Conservation (phyloP, 2,888 invertebrate genomes). For the Temnothorax ravouxi region DNA sequence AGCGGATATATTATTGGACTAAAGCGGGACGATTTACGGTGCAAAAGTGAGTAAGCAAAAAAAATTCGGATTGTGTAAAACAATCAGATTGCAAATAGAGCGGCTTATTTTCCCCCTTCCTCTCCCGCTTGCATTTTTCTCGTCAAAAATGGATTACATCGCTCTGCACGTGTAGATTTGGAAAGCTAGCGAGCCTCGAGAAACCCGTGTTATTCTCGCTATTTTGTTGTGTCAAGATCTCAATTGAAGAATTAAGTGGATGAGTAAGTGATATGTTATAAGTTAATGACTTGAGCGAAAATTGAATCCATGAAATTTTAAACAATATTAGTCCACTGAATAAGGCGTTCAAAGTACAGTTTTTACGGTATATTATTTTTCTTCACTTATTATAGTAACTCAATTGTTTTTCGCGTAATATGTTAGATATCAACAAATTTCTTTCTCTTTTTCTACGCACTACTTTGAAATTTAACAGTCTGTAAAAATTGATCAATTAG, state of each 20-base stretch:
- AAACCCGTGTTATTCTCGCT: not conserved
- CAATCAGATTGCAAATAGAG: not conserved
- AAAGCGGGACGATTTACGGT: not conserved
- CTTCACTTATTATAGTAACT: not conserved
- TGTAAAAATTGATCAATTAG: not conserved
- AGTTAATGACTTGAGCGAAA: not conserved
- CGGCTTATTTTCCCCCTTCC: not conserved
- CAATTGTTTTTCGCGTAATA: not conserved
- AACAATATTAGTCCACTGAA: not conserved
- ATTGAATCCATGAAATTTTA: not conserved
- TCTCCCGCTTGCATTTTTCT: not conserved
- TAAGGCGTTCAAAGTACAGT: not conserved
- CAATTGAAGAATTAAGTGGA: constrained; percentile 7
- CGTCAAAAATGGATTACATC: constrained; percentile 22
- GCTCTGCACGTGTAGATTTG: constrained; percentile 1
- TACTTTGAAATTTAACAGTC: not conserved
- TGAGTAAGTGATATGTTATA: constrained; percentile 5
- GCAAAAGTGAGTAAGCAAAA: constrained; percentile 22
- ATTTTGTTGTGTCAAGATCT: not conserved
- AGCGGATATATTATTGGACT: not conserved
- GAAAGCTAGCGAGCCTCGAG: not conserved
- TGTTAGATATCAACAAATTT: not conserved
- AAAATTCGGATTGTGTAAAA: not conserved
- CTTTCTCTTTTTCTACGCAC: not conserved
- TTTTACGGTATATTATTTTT: not conserved